These are phyloP conservation scores for Pangasius djambal DNA, from an alignment of 2,797 vertebrate genomes.

Conservation along the genomic window DNA sequence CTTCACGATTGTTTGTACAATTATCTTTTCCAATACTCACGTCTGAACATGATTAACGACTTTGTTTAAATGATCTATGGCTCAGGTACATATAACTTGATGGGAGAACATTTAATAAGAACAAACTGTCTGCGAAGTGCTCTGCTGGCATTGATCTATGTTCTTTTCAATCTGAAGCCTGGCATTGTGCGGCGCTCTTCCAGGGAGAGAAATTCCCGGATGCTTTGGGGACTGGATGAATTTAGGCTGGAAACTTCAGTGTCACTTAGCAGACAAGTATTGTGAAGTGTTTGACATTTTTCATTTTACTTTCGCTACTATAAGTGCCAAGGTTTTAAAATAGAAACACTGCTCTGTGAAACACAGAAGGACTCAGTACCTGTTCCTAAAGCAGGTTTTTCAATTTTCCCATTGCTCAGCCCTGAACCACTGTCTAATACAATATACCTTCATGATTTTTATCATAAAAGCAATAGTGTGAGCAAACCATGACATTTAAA, in stretches of 20 bases:
- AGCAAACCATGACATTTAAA: not conserved
- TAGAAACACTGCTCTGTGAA: not conserved
- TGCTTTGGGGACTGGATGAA: constrained; percentile 28
- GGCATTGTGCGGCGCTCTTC: constrained; percentile 43
- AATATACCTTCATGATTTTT: not conserved
- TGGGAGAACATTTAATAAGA: constrained; percentile 79
- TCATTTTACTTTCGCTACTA: constrained; percentile 26
- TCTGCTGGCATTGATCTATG: constrained; percentile 72
- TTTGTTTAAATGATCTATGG: constrained; percentile 73
- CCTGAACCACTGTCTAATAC: not conserved
- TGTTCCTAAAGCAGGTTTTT: not conserved
- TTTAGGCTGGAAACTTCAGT: constrained; percentile 28
- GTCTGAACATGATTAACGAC: constrained; percentile 74
- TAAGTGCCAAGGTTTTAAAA: constrained; percentile 24
- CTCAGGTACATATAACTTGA: constrained; percentile 65
- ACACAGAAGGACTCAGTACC: constrained; percentile 1
- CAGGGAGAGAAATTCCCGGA: constrained; percentile 34
- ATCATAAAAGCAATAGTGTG: not conserved
- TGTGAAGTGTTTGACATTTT: constrained; percentile 22
- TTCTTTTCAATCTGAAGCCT: constrained; percentile 64
- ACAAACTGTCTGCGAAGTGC: constrained; percentile 72
- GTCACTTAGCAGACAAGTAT: constrained; percentile 14
- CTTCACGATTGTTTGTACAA: constrained; percentile 57
- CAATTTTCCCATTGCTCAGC: not conserved
- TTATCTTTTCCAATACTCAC: constrained; percentile 67